Evolutionary conservation across 1,140 invertebrate genomes (phyloP).

Genomic region (Drosophila dunni): DNA sequence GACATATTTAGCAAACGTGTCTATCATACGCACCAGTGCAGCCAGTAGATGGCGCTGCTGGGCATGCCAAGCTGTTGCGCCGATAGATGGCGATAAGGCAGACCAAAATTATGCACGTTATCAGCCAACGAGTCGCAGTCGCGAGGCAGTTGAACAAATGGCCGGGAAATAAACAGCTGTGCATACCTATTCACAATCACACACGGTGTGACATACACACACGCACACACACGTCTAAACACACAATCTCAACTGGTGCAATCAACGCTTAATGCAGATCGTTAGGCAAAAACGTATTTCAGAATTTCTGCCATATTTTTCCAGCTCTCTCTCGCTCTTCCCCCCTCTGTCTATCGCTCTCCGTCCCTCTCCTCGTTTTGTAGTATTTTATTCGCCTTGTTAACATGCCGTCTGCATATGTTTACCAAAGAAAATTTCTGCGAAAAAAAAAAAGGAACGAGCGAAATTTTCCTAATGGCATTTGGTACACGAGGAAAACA

Average conservation of each 20-base stretch:
- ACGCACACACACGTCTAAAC: background rate
- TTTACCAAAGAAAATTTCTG: conserved; percentile 59
- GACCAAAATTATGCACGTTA: background rate
- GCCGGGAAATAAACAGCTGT: conserved; percentile 15
- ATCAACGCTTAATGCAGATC: conserved; percentile 80
- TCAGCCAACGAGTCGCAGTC: background rate
- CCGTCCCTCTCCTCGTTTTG: conserved; percentile 7
- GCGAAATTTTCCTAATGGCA: conserved; percentile 73
- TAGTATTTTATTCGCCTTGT: conserved; percentile 78
- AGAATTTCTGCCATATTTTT: conserved; percentile 37
- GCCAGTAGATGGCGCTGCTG: too few relatives aligned
- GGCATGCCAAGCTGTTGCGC: background rate
- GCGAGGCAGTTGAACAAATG: conserved; percentile 3
- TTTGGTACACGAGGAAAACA: conserved; percentile 50
- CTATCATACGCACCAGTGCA: too few relatives aligned
- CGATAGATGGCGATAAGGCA: conserved; percentile 29
- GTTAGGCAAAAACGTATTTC: conserved; percentile 73
- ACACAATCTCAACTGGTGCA: conserved; percentile 53
- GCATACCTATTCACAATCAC: conserved; percentile 3
- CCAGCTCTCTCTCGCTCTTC: conserved; percentile 4
- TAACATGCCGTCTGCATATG: conserved; percentile 78
- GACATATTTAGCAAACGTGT: too few relatives aligned
- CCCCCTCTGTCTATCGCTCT: background rate
- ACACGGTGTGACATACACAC: conserved; percentile 3
- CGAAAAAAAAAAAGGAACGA: conserved; percentile 17